These are phyloP conservation scores for Aproaerema taeniolella DNA, from an alignment of 2,888 invertebrate genomes.

Conservation along the genomic window DNA sequence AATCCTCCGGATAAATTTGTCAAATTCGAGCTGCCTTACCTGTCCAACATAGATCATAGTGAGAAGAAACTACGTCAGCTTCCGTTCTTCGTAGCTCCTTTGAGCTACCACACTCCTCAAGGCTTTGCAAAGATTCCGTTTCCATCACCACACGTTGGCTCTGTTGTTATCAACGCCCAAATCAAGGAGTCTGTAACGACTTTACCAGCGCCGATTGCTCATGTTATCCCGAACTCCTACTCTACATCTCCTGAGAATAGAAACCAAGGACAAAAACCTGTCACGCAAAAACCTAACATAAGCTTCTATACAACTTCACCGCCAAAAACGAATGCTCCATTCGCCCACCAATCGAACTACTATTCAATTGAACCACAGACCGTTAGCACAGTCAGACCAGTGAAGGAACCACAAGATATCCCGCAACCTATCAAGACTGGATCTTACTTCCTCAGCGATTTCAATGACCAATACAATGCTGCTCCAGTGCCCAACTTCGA, in stretches of 20 bases:
- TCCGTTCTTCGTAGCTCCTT: constrained; percentile 91
- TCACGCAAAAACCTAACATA: constrained; percentile 57
- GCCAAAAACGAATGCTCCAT: constrained; percentile 40
- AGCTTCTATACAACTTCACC: constrained; percentile 63
- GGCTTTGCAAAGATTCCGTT: constrained; percentile 92
- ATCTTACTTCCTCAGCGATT: constrained; percentile 48
- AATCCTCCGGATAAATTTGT: constrained; percentile 83
- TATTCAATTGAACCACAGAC: constrained; percentile 66
- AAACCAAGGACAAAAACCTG: constrained; percentile 44
- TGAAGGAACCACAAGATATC: constrained; percentile 33
- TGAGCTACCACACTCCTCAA: constrained; percentile 89
- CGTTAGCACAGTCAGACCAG: constrained; percentile 47
- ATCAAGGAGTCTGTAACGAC: constrained; percentile 43
- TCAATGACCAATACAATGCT: constrained; percentile 41
- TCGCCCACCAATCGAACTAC: constrained; percentile 46
- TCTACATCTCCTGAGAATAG: constrained; percentile 17
- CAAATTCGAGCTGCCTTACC: constrained; percentile 89
- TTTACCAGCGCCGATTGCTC: constrained; percentile 29
- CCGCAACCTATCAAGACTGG: constrained; percentile 44
- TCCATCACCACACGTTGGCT: constrained; percentile 91
- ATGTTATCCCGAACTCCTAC: constrained; percentile 39
- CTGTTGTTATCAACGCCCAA: constrained; percentile 84
- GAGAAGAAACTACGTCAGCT: constrained; percentile 85
- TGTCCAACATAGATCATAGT: constrained; percentile 84
- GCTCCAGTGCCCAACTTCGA: constrained; percentile 39